Evolutionary conservation across 2,888 invertebrate species (phyloP), one percentile per base, ranked within the genome.

Genomic region (Dasypogon diadema): DNA sequence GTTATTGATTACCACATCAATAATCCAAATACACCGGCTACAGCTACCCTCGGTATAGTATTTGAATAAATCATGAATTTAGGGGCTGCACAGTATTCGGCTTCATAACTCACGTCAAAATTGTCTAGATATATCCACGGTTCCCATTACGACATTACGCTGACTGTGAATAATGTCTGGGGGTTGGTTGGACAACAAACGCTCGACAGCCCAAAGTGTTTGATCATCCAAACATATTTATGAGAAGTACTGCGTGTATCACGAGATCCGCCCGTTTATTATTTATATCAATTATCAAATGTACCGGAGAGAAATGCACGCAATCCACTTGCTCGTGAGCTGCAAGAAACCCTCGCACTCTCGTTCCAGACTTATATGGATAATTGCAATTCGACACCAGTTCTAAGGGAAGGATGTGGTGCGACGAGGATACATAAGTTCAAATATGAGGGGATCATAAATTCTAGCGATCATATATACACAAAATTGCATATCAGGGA

Each of bases 261-360:
- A 77, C 77, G 77, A 68, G 60, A 77, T 70, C 37, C 14, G 58
- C 34, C 65, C 63, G 75, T 77, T 75, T 77, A 74, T 77, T 77
- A 77, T 77, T 75, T 75, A 77, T 70, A 68, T 74, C 77, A 77
- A 77, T 77, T 77, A 77, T 77, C 54, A 30, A 70, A 65, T 54
- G 18, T 54, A 70, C 26, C 54, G 54, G 14, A 18, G 54, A 14
- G 0, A 0, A 46, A 14, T 21, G 70, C 70, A 70, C 54, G 70
- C 70, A 70, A 70, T 34, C 10, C 12, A 54, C 34, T 26, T 24
- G 21, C n/a, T 42, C 12, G 46, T 37, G 48, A 18, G 48, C 30
- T 65, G 22, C 48, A 14, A 26, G 2, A 56, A 1, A 42, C 12
- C 42, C 34, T 37, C 12, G 10, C 24, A 22, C 22, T n/a, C 42